Conservation (phyloP, 2,888 invertebrate genomes). For the Zygogramma bicolorata region DNA sequence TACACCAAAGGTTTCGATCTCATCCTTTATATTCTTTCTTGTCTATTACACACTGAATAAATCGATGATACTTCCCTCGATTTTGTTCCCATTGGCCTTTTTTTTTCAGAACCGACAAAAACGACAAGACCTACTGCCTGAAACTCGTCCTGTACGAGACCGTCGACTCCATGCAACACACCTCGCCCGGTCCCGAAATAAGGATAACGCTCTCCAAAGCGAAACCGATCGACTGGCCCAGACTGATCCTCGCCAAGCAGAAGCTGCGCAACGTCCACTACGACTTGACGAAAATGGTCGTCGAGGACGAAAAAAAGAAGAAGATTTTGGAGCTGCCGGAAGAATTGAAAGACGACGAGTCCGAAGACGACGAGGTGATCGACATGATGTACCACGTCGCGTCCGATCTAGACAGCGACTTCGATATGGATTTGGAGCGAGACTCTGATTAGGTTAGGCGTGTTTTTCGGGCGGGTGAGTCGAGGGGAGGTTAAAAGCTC, state of each 20-base stretch:
- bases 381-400: constrained; percentile 45
- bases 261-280: constrained; percentile 58
- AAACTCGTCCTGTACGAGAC: constrained; percentile 56
- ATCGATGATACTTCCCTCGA: too few species aligned
- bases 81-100: too few species aligned
- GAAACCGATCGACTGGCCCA: constrained; percentile 55
- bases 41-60: too few species aligned
- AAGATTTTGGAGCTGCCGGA: constrained; percentile 48
- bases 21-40: too few species aligned
- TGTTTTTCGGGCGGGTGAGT: neutral
- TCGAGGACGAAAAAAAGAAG: constrained; percentile 53
- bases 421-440: constrained; percentile 48
- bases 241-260: constrained; percentile 53
- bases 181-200: constrained; percentile 53
- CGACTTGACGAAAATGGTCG: constrained; percentile 49
- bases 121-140: constrained; percentile 54
- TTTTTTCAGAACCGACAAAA: constrained; percentile 47
- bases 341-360: constrained; percentile 40
- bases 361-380: constrained; percentile 39
- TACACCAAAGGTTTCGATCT: too few species aligned
- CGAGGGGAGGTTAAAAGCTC: neutral
- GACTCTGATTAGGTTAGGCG: constrained; percentile 36
- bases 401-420: constrained; percentile 56
- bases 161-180: constrained; percentile 53
- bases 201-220: constrained; percentile 55